Evolutionary conservation across 2,888 invertebrate species (phyloP).

Genomic region (Cenopis cana): DNA sequence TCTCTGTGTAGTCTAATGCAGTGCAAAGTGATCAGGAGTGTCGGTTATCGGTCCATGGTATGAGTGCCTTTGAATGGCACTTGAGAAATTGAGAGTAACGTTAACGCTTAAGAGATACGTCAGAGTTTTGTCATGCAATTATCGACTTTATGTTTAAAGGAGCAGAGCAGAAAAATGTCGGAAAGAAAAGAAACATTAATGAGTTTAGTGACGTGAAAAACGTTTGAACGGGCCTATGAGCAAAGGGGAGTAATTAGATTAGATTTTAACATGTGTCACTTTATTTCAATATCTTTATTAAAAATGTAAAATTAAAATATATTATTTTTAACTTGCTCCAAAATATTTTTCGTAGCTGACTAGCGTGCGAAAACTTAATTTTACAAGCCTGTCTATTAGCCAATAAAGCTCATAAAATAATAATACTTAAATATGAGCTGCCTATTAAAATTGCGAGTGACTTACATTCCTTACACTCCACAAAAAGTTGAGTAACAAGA

Average conservation of each 20-base stretch:
- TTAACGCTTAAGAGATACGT: conserved; percentile 18
- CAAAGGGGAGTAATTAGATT: conserved; percentile 23
- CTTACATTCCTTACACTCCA: background rate
- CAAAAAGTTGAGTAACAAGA: conserved; percentile 28
- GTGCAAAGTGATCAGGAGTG: conserved; percentile 51
- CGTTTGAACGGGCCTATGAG: conserved; percentile 2
- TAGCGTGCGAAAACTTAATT: no score
- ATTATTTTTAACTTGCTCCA: no score
- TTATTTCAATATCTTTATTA: background rate
- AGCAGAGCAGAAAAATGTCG: background rate
- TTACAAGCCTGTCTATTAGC: no score
- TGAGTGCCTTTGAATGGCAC: conserved; percentile 55
- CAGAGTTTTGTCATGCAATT: conserved; percentile 9
- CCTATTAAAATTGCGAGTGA: no score
- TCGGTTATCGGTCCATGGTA: conserved; percentile 56
- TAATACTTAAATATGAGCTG: background rate
- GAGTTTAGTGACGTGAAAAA: conserved; percentile 5
- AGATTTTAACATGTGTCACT: background rate
- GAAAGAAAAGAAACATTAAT: background rate
- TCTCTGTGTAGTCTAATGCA: conserved; percentile 16
- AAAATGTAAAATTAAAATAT: no score
- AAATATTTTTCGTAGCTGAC: no score
- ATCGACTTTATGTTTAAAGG: conserved; percentile 9
- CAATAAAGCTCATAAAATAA: background rate
- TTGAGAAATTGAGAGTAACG: conserved; percentile 40